Conservation (phyloP, 1,140 invertebrate species). For the Drosophila orosa region DNA sequence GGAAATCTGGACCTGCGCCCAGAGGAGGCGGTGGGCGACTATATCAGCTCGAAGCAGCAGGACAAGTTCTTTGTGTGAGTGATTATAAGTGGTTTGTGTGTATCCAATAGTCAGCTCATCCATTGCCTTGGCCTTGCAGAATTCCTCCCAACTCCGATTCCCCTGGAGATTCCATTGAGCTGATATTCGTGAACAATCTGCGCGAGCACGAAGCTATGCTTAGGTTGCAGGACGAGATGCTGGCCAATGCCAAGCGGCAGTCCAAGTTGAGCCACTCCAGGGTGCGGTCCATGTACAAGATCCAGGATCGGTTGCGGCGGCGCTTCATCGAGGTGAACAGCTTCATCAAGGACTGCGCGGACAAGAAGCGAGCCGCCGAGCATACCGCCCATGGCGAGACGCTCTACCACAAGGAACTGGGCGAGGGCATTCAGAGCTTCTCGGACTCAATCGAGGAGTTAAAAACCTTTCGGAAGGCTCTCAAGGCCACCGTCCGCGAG, state of each 20-base stretch:
- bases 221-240: conserved; percentile 70
- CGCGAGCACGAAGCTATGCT: conserved; percentile 73
- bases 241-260: conserved; percentile 61
- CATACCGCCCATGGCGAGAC: conserved; percentile 55
- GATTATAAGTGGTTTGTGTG: background rate
- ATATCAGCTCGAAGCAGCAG: conserved; percentile 68
- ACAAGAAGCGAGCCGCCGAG: conserved; percentile 71
- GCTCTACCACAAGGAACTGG: conserved; percentile 60
- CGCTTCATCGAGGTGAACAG: conserved; percentile 80
- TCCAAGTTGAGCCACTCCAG: conserved; percentile 55
- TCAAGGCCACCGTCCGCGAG: conserved; percentile 73
- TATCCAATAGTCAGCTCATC: background rate
- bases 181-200: conserved; percentile 71
- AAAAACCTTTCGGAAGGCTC: conserved; percentile 61
- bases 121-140: conserved; percentile 21
- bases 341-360: conserved; percentile 79
- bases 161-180: conserved; percentile 74
- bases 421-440: conserved; percentile 59
- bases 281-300: conserved; percentile 68
- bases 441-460: conserved; percentile 65
- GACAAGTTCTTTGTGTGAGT: conserved; percentile 78
- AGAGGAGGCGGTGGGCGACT: conserved; percentile 75
- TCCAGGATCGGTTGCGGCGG: conserved; percentile 68
- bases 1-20: conserved; percentile 78
- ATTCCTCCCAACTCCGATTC: conserved; percentile 72